A percentile compares a stretch with the other conserved stretches of the same genome.
Conservation (phyloP, 1,140 invertebrate species). For the Paraescarpia echinospica region DNA sequence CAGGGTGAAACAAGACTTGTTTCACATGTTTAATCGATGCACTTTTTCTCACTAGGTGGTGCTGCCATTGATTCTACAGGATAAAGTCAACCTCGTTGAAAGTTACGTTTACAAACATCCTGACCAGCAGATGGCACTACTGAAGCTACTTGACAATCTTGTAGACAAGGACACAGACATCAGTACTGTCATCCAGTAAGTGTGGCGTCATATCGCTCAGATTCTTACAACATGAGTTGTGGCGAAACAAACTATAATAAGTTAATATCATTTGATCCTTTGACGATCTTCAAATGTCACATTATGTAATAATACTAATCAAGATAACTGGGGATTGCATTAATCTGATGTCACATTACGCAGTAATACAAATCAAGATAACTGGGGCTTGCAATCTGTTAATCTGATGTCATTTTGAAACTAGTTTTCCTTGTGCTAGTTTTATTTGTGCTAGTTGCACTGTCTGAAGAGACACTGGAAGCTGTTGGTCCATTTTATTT, state of each 20-base stretch:
- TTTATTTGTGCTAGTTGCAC: too few relatives aligned
- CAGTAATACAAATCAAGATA: too few relatives aligned
- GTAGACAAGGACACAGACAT: constrained; percentile 41
- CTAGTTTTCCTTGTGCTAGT: too few relatives aligned
- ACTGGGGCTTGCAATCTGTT: too few relatives aligned
- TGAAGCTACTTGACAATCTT: constrained; percentile 65
- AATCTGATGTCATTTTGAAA: too few relatives aligned
- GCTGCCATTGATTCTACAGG: constrained; percentile 73
- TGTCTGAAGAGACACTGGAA: too few relatives aligned
- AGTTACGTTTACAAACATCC: constrained; percentile 67
- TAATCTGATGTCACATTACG: too few relatives aligned
- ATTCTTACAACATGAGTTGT: neutral
- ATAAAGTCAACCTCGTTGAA: constrained; percentile 69
- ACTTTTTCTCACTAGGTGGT: constrained; percentile 57
- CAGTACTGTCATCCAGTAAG: constrained; percentile 35
- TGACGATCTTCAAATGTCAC: too few relatives aligned
- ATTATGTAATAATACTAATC: too few relatives aligned
- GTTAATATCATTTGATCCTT: too few relatives aligned
- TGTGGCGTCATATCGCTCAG: neutral
- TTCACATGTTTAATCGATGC: constrained; percentile 13
- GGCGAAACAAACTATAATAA: neutral
- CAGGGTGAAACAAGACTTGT: neutral
- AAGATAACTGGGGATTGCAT: too few relatives aligned
- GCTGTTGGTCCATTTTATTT: too few relatives aligned
- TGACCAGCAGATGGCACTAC: constrained; percentile 64